Base-by-base conservation (phyloP, 2,888 invertebrate species). In the Nyleta sp. region DNA sequence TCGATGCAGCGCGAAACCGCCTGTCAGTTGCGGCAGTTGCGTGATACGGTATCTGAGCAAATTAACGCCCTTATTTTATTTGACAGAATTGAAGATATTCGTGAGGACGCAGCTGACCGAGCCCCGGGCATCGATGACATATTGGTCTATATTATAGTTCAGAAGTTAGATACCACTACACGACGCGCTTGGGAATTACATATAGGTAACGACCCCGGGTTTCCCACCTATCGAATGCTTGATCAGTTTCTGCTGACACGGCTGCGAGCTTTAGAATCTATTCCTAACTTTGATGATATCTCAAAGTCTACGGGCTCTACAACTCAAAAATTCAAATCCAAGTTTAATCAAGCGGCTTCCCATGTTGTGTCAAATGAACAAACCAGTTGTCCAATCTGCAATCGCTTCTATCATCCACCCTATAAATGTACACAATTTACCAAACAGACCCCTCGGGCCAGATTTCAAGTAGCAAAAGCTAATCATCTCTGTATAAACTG, bases 121-220 rank as follows among this genome's bases (percentile, higher is more conserved):
- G 5, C 18, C 2, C 53, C 53, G 2, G 53, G 53, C n/a, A 7
- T 22, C 2, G 18, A 53, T 13, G 53, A 35, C 20, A 13, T 50
- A 4, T 31, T 50, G 15, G 24, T 24, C 8, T 31, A 31, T 17
- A 31, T 24, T 5, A 28, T 31, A 10, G 50, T 50, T 2, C 28
- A 28, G 13, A 55, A 55, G 15, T 24, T 55, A 24, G 40, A 55
- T 40, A 1, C 15, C 22, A 13, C 35, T 13, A 55, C 55, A 2
- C 40, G 55, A 2, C 55, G 55, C 55, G 55, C 55, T 4, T 55
- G 55, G 55, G 55, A 55, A 40, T n/a, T 40, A 5, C 40, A 55
- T 2, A 15, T 15, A 5, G 38, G 40, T 1, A 8, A 15, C 22
- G 10, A 0, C 15, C 5, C 8, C 1, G 22, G 10, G 0, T 40